phyloP scores from a whole-genome alignment of 1,140 invertebrate genomes.

The Choristoneura fumiferana region DNA sequence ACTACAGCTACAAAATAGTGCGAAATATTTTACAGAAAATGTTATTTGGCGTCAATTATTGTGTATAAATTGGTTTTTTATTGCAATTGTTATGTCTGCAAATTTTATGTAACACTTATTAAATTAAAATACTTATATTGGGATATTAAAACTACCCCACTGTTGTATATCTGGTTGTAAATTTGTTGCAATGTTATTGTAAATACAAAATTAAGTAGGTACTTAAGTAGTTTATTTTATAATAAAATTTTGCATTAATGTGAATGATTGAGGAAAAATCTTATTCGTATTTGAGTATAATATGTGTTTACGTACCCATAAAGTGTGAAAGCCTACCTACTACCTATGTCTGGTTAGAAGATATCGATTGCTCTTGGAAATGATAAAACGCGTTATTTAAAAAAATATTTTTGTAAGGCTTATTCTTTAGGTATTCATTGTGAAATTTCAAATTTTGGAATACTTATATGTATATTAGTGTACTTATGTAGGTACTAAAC shows the following conservation, averaged over 20 bases:
- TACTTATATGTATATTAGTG: too few species aligned
- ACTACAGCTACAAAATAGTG: too few species aligned
- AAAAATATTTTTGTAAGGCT: too few species aligned
- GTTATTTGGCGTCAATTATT: constrained; percentile 7
- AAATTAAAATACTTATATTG: not conserved
- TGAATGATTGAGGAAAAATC: not conserved
- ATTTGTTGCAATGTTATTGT: constrained; percentile 4
- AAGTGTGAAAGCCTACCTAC: not conserved
- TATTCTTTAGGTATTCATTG: too few species aligned
- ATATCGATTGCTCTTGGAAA: too few species aligned
- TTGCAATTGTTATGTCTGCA: constrained; percentile 5
- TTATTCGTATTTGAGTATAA: too few species aligned
- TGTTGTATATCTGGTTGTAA: constrained; percentile 13
- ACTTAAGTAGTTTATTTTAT: constrained; percentile 12
- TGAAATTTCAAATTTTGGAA: too few species aligned
- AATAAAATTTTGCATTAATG: not conserved
- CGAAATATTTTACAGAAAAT: not conserved
- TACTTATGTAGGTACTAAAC: too few species aligned
- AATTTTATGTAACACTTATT: not conserved
- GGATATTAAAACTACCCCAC: not conserved
- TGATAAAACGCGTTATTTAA: too few species aligned
- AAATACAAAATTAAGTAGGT: not conserved
- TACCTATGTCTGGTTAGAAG: not conserved
- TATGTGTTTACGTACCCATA: too few species aligned
- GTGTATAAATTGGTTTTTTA: not conserved